Evolutionary conservation across 2,888 invertebrate genomes (phyloP), one percentile per base, ranked within the genome.

Genomic region (Scaptomyza cyrtandrae): DNA sequence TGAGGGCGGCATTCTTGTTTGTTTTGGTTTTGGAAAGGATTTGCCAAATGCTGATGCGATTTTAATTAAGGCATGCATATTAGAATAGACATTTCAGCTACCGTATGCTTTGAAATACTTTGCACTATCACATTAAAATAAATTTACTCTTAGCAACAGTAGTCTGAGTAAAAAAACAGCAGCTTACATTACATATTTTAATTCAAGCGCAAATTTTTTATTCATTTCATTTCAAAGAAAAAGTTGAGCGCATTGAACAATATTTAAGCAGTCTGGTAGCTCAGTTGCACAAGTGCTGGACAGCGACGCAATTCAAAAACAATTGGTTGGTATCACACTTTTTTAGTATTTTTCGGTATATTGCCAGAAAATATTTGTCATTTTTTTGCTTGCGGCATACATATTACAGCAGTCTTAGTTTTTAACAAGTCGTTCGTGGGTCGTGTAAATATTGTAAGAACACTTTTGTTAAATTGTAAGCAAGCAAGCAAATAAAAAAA

Each of bases 1-100:
- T 70, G 88, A 70, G 81, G 79, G 80, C 88, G 86, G 88, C 57
- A 58, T 52, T 35, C 33, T 70, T 88, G 71, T 89, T 84, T 85
- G 70, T 78, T 72, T 76, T 69, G 52, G 46, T 80, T 68, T 79
- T 33, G 53, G 33, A 14, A 41, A 41, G 64, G 64, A 64, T 75
- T 71, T 67, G 37, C 33, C 46, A 59, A 69, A 71, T 54, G 29
- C 49, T 75, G 61, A 87, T 84, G 68, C 44, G 78, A 81, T 75
- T 78, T 88, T 53, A 76, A 83, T 86, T 83, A 72, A 0, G 37
- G 7, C 29, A 41, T 16, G 41, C 24, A 55, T 24, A 31, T 50
- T 44, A 29, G 13, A n/a, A n/a, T 16, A n/a, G 14, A 46, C 0
- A 33, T 16, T 31, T 6, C 9, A 6, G 13, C 53, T 10, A 7